Base-by-base conservation (phyloP, 2,888 invertebrate genomes). In the Tigriopus californicus region DNA sequence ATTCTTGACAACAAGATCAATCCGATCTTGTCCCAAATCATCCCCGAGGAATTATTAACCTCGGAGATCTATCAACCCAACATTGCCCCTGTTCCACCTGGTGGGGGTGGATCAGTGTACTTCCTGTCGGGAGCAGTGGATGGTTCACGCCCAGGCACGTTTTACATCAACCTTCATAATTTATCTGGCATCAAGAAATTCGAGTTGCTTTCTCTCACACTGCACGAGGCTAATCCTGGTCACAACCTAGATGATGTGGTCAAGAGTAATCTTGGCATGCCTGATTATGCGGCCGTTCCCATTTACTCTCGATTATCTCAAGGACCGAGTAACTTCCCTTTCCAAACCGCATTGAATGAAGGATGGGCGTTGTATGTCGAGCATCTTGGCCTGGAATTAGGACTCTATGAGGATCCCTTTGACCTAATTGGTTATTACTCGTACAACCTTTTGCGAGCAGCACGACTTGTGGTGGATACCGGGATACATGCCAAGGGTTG, bases 341-440 rank as follows among this genome's bases (percentile, higher is more conserved):
- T 18, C 6, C 33, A 41, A 20, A 56, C 42, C 1, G 18, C 25
- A 11, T 46, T 46, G n/a, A 46, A 55, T 4, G 63, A 64, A 41
- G 70, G 71, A 41, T 71, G 71, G 70, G 70, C 67, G 4, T 62
- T 71, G 61, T 71, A 72, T 62, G 64, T 68, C 13, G 71, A 71
- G 62, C 67, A 62, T 48, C 65, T 71, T 4, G 71, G 71, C 4
- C 66, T 69, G 47, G 70, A 71, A 60, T 64, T 69, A 61, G 68
- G 67, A 6, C 62, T 72, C 1, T 70, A 68, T 62, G 63, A 66
- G 47, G 66, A 70, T 60, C 66, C 66, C 0, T 42, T 60, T 15
- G 56, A 64, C 22, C 10, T 22, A 1, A 42, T 56, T 10, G 56
- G 56, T 46, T 56, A 46, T 25, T 56, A 56, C 44, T 56, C 56